Evolutionary conservation across 2,113 vertebrate species (phyloP), one percentile per base, ranked within the genome.

Genomic region (Thalassarche chlororhynchos): DNA sequence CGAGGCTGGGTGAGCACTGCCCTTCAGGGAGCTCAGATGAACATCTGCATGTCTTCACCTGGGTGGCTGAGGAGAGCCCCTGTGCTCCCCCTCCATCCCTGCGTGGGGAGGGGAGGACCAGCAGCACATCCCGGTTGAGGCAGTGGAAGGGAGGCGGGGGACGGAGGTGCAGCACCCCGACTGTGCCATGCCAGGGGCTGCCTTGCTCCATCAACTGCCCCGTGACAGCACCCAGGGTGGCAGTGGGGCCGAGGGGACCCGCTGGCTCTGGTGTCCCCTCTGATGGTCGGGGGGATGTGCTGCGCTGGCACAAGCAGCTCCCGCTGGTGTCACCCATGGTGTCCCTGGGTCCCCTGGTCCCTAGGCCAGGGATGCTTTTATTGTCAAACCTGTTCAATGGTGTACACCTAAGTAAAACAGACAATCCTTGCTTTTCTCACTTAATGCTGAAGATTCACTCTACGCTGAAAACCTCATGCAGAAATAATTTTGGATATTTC

Each of bases 31-130:
- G 7, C 34, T 77, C 0, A 0, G 25, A 16, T n/a, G 54, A 42
- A 23, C 36, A 12, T 23, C n/a, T n/a, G 34, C 18, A 4, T 24
- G 10, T 38, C 62, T 16, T 49, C 55, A 11, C 6, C 13, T 16
- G 24, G n/a, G 28, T 44, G 44, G 11, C 25, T 0, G 0, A 54
- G 64, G 54, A 87, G 21, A 55, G 28, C 0, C 6, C 36, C 38
- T 52, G 44, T 23, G 32, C 19, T 68, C 49, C 31, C 20, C 9
- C 17, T 34, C 38, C 3, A 1, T 28, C 44, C 8, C 31, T 54
- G 42, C 5, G 0, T 15, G 29, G 29, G 49, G 49, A 47, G n/a
- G 31, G 36, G 5, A 31, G n/a, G n/a, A 31, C 40, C 2, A 2
- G 40, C 40, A 49, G 64, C 80, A 58, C 21, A 10, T 32, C 78